Percentiles rank a stretch among this genome's conserved stretches.
Evolutionary conservation across 2,888 invertebrate species (phyloP).

Genomic region (Scaptomyza tumidula): DNA sequence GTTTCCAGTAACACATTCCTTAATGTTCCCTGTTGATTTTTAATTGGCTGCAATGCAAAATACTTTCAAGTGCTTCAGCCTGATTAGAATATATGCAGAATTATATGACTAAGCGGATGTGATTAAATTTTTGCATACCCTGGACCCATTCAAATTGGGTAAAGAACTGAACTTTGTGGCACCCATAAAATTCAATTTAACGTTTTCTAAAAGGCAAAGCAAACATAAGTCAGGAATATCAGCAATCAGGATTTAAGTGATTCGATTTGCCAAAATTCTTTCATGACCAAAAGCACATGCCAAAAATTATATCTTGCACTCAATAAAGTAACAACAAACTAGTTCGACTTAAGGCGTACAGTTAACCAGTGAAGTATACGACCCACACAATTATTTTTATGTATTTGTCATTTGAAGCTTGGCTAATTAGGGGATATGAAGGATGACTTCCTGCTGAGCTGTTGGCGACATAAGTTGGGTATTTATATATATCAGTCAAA

Average conservation of each 20-base stretch:
- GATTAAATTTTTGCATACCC: background rate
- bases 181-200: conserved; percentile 23
- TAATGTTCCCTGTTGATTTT: background rate
- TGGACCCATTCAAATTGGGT: too few relatives aligned
- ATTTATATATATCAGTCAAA: conserved; percentile 23
- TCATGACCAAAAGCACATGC: conserved; percentile 1
- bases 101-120: background rate
- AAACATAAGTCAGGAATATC: conserved; percentile 43
- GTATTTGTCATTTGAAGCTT: conserved; percentile 13
- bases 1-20: conserved; percentile 12
- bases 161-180: conserved; percentile 2
- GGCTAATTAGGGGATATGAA: conserved; percentile 59
- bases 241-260: conserved; percentile 6
- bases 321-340: conserved; percentile 10
- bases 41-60: conserved; percentile 8
- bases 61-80: conserved; percentile 28
- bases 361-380: background rate
- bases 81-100: conserved; percentile 48
- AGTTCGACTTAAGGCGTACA: background rate
- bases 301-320: conserved; percentile 5
- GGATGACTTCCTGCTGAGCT: conserved; percentile 37
- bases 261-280: conserved; percentile 1
- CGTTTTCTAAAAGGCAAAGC: conserved; percentile 17
- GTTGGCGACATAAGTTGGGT: conserved; percentile 9
- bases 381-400: conserved; percentile 1